phyloP scores from a whole-genome alignment of 2,888 invertebrate genomes.

The Eurois occulta region DNA sequence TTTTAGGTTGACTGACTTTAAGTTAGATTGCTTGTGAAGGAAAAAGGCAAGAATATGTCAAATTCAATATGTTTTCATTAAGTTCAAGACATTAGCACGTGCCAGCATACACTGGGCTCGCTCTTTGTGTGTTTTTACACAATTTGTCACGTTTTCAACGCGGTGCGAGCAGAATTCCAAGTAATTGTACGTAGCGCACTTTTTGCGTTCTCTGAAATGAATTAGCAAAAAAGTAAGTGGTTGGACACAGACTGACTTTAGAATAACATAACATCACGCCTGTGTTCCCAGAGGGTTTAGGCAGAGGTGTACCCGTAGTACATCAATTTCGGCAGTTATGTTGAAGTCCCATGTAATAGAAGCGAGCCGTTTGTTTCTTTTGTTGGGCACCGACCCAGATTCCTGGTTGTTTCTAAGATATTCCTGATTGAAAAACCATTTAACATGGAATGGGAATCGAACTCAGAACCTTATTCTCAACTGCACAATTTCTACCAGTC shows the following conservation, averaged over 20 bases:
- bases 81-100: not conserved
- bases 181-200: constrained; percentile 1
- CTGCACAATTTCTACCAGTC: not conserved
- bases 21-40: too few species aligned
- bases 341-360: not conserved
- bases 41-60: not conserved
- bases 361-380: not conserved
- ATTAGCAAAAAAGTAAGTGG: constrained; percentile 24
- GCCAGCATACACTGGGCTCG: not conserved
- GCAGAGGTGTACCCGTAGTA: too few species aligned
- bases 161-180: constrained; percentile 18
- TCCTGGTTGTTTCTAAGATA: not conserved
- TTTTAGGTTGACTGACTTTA: constrained; percentile 3
- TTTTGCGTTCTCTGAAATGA: constrained; percentile 29
- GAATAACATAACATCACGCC: not conserved
- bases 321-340: not conserved
- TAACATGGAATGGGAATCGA: not conserved
- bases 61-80: constrained; percentile 11
- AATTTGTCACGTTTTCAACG: constrained; percentile 23
- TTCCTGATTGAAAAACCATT: not conserved
- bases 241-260: not conserved
- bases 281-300: not conserved
- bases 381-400: not conserved
- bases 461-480: not conserved
- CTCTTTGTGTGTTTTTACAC: constrained; percentile 7